Evolutionary conservation across 2,113 vertebrate genomes (phyloP).

Genomic region (Zosterops borbonicus): DNA sequence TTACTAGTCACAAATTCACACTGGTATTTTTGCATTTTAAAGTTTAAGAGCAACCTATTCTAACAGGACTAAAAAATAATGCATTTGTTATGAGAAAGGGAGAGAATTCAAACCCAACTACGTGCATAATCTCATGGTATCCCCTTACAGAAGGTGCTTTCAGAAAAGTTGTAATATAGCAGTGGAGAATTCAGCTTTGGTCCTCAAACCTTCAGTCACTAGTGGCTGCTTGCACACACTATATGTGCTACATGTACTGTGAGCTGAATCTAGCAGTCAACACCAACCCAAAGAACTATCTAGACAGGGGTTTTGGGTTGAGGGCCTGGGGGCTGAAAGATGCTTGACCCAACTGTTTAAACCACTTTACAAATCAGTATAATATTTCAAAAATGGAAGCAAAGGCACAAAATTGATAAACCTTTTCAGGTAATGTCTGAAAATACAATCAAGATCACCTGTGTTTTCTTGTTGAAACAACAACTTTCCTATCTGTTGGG

Average conservation of each 20-base stretch:
- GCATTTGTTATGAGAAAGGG: background rate
- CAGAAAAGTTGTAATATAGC: background rate
- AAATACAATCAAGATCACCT: background rate
- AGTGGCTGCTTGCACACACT: background rate
- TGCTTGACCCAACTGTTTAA: background rate
- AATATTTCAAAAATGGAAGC: background rate
- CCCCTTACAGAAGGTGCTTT: background rate
- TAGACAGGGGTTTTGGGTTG: background rate
- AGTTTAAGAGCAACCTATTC: background rate
- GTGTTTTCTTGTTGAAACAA: background rate
- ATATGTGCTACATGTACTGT: rapidly evolving
- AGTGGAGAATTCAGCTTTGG: background rate
- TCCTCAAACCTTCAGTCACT: background rate
- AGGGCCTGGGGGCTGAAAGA: background rate
- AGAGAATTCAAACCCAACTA: background rate
- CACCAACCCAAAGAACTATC: background rate
- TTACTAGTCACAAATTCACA: background rate
- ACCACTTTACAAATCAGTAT: background rate
- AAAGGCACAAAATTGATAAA: background rate
- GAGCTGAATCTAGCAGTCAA: background rate
- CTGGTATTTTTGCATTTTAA: background rate
- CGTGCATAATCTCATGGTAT: background rate
- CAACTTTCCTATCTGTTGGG: background rate
- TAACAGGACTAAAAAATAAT: background rate
- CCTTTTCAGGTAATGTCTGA: background rate